These are phyloP conservation scores for Cygnus olor DNA, from an alignment of 2,797 vertebrate genomes.

Conservation along the genomic window DNA sequence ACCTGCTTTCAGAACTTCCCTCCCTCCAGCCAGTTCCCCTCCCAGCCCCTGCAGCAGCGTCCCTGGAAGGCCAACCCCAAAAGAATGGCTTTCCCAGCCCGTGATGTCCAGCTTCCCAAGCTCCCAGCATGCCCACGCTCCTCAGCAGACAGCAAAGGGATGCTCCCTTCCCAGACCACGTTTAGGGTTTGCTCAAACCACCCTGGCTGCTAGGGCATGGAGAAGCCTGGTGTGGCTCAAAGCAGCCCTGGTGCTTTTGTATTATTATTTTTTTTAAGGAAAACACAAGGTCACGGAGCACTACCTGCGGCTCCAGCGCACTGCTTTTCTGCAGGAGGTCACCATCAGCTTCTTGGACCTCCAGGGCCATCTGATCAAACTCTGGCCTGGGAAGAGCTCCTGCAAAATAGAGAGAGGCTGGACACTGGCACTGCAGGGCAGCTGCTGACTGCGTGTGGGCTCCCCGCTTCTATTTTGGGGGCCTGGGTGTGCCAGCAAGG, in stretches of 20 bases:
- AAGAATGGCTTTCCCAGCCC: not conserved
- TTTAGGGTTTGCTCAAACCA: not conserved
- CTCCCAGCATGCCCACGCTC: not conserved
- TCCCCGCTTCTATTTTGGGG: not conserved
- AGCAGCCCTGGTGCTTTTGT: rapidly evolving
- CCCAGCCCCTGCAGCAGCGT: not conserved
- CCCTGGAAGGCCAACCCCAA: not conserved
- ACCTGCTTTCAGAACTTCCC: not conserved
- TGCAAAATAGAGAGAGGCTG: not conserved
- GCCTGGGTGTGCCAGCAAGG: rapidly evolving
- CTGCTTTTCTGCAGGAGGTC: conserved; percentile 62
- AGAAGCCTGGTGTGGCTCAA: not conserved
- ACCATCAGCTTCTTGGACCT: conserved; percentile 44
- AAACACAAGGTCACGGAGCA: not conserved
- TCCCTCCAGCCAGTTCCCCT: not conserved
- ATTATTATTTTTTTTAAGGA: not conserved
- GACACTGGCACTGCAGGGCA: not conserved
- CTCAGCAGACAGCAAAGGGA: not conserved
- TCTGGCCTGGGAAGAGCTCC: conserved; percentile 51
- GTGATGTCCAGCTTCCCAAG: not conserved
- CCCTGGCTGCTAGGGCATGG: not conserved
- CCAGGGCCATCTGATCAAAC: conserved; percentile 53
- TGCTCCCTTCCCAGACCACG: rapidly evolving
- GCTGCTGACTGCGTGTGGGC: not conserved
- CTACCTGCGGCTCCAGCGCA: conserved; percentile 72